Conservation (phyloP, 2,888 invertebrate genomes). For the Drosophila diplacantha region DNA sequence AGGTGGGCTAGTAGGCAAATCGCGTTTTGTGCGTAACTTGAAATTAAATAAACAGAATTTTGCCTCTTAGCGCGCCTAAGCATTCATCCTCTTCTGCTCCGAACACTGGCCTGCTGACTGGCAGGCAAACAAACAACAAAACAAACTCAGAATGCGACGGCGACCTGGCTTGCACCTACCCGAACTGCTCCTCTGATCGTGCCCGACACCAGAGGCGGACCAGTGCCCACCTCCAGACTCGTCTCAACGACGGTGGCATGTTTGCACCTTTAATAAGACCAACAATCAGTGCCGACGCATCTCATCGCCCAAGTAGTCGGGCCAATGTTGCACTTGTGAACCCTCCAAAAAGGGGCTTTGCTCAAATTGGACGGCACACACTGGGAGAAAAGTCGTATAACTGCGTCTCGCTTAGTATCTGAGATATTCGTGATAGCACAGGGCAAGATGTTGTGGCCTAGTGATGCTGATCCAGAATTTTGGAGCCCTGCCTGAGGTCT, state of each 20-base stretch:
- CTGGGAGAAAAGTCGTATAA: not conserved
- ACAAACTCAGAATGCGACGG: constrained; percentile 53
- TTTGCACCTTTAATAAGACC: constrained; percentile 74
- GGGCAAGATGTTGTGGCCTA: not conserved
- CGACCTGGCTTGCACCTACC: constrained; percentile 50
- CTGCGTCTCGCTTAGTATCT: no score
- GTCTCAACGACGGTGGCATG: constrained; percentile 69
- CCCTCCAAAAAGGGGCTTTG: constrained; percentile 14
- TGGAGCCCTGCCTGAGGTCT: constrained; percentile 26
- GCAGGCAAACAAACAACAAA: constrained; percentile 60
- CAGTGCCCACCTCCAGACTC: constrained; percentile 14
- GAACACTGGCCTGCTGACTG: constrained; percentile 37
- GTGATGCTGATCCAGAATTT: constrained; percentile 13
- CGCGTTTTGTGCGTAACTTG: constrained; percentile 57
- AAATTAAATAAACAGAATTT: constrained; percentile 64
- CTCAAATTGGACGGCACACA: not conserved
- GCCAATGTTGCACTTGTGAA: constrained; percentile 31
- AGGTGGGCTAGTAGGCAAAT: constrained; percentile 48
- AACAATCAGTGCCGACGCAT: constrained; percentile 49
- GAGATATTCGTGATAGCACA: not conserved
- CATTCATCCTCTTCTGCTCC: not conserved
- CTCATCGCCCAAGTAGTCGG: constrained; percentile 35
- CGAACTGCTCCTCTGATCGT: constrained; percentile 54
- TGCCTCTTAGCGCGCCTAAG: constrained; percentile 46
- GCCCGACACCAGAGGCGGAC: constrained; percentile 48